Conservation (phyloP, 2,888 invertebrate genomes). For the Tachystola acroxantha region DNA sequence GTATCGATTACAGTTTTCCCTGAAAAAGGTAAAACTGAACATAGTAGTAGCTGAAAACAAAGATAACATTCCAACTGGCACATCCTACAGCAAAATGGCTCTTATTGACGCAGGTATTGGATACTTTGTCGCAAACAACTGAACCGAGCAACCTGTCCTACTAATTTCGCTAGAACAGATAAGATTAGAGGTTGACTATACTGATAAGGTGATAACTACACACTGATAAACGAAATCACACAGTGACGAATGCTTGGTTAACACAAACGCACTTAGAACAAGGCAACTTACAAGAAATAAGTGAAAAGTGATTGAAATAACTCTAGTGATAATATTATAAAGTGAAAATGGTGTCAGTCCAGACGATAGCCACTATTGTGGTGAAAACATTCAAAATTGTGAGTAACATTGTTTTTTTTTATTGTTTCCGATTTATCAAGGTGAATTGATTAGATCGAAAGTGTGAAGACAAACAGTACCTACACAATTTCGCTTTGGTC, state of each 20-base stretch:
- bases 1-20: background rate
- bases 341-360: conserved; percentile 86
- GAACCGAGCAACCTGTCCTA: conserved; percentile 56
- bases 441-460: conserved; percentile 11
- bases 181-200: conserved; percentile 52
- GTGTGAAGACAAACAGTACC: conserved; percentile 3
- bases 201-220: conserved; percentile 61
- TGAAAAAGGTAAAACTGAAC: conserved; percentile 19
- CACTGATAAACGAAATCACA: conserved; percentile 51
- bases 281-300: conserved; percentile 26
- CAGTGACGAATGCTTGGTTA: conserved; percentile 52
- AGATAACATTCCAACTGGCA: conserved; percentile 17
- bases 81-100: conserved; percentile 9
- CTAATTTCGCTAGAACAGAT: conserved; percentile 64
- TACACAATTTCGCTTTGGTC: conserved; percentile 1
- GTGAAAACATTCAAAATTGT: conserved; percentile 91
- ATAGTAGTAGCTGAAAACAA: conserved; percentile 22
- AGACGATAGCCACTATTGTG: conserved; percentile 88
- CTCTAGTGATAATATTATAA: conserved; percentile 14
- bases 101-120: conserved; percentile 17
- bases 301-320: conserved; percentile 19
- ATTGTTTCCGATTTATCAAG: conserved; percentile 9
- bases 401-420: conserved; percentile 52
- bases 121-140: conserved; percentile 16
- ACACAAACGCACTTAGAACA: conserved; percentile 55